These are phyloP conservation scores for Steinernema khuongi DNA, from an alignment of 1,140 invertebrate genomes.

Conservation along the genomic window DNA sequence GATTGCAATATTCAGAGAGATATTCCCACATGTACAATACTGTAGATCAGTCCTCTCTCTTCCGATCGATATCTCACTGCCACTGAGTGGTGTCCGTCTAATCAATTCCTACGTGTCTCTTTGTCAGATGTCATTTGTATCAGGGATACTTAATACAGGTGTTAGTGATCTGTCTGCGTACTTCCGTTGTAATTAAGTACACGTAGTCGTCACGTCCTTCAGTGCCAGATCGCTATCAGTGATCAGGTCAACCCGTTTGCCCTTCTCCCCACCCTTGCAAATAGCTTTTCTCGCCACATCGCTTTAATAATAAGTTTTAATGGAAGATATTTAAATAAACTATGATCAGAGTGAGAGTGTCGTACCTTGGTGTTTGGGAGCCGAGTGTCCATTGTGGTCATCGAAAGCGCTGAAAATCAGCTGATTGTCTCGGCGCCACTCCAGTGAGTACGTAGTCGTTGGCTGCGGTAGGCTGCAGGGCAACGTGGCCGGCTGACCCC, in stretches of 20 bases:
- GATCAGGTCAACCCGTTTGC: too few relatives aligned
- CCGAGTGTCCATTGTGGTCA: not conserved
- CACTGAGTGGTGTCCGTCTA: not conserved
- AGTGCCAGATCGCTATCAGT: too few relatives aligned
- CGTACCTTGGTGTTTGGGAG: slow-evolving; percentile 8
- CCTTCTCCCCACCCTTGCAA: too few relatives aligned
- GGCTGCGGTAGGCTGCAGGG: not conserved
- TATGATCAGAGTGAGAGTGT: not conserved
- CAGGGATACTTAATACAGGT: not conserved
- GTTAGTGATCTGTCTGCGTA: not conserved
- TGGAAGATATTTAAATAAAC: not conserved
- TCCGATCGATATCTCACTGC: not conserved
- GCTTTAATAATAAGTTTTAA: not conserved
- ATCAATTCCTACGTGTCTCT: not conserved
- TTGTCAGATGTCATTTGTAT: not conserved
- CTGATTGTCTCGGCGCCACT: slow-evolving; percentile 11
- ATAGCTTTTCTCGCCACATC: too few relatives aligned
- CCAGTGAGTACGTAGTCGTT: not conserved
- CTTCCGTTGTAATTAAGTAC: not conserved
- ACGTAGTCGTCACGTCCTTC: too few relatives aligned
- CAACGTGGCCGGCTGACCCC: not conserved
- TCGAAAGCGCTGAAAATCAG: slow-evolving; percentile 12
- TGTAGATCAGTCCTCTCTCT: not conserved
- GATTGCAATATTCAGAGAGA: not conserved
- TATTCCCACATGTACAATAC: not conserved